A percentile compares a stretch with the other conserved stretches of the same genome.
These are phyloP conservation scores for Cerastis rubricosa DNA, from an alignment of 2,888 invertebrate species.

Conservation along the genomic window DNA sequence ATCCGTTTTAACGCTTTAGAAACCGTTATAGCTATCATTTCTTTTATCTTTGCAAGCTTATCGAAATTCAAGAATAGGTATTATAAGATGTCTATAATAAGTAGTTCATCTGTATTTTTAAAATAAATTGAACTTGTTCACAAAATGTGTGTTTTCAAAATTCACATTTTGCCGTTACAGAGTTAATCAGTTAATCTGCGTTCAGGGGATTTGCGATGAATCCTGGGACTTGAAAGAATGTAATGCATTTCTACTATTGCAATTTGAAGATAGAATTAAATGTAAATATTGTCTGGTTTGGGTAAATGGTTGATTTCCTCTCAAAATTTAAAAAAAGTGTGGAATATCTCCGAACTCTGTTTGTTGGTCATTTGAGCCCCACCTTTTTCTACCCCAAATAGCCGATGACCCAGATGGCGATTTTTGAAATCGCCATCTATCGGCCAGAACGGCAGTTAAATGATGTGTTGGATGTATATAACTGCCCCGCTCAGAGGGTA, in stretches of 20 bases:
- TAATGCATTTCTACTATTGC: neutral
- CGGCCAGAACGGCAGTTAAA: neutral
- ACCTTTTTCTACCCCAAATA: neutral
- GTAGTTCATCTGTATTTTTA: neutral
- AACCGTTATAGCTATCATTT: neutral
- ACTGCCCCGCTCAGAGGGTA: too few relatives aligned
- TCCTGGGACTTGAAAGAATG: neutral
- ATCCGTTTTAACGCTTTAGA: neutral
- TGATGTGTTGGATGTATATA: neutral
- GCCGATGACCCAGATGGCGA: too few relatives aligned
- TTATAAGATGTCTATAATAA: too few relatives aligned
- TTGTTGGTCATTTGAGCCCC: neutral
- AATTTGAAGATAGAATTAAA: neutral
- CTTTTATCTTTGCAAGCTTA: neutral
- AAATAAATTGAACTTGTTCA: neutral
- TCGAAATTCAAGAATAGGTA: neutral
- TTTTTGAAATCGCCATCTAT: constrained; percentile 22
- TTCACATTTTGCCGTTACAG: neutral
- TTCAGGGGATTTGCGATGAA: neutral
- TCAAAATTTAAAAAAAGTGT: neutral
- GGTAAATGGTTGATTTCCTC: neutral
- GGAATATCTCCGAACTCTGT: neutral
- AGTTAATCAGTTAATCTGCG: neutral
- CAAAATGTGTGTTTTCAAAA: too few relatives aligned
- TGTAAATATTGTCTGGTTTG: neutral